These are phyloP conservation scores for Eumeta japonica DNA, from an alignment of 1,140 invertebrate species.

Conservation along the genomic window DNA sequence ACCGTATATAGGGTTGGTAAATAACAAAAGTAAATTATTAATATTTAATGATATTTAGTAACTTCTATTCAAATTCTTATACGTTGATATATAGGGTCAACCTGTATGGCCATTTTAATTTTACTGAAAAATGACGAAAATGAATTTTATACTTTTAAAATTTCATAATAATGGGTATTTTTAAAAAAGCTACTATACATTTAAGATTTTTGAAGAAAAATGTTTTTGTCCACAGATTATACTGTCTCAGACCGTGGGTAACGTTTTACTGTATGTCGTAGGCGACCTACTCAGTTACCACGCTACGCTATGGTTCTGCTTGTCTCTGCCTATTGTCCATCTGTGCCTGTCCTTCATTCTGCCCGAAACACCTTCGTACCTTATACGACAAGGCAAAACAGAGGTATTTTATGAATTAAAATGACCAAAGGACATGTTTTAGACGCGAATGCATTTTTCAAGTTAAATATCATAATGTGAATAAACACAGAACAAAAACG, in stretches of 20 bases:
- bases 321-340: conserved; percentile 30
- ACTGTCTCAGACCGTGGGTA: conserved; percentile 29
- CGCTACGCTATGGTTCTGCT: conserved; percentile 33
- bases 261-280: conserved; percentile 38
- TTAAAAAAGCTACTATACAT: neutral
- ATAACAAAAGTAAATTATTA: no score
- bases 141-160: neutral
- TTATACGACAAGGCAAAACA: conserved; percentile 34
- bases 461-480: conserved; percentile 13
- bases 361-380: conserved; percentile 50
- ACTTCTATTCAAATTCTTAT: no score
- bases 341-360: conserved; percentile 36
- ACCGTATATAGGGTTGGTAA: no score
- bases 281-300: conserved; percentile 42
- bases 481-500: conserved; percentile 24
- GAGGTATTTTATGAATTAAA: conserved; percentile 27
- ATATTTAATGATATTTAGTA: no score
- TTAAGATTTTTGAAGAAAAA: neutral
- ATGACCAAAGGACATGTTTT: neutral
- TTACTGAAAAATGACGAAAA: neutral
- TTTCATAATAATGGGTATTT: conserved; percentile 1
- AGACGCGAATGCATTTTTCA: conserved; percentile 1
- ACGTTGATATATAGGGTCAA: no score
- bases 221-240: conserved; percentile 6
- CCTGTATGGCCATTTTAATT: no score